phyloP scores from a whole-genome alignment of 2,113 vertebrate species.

The Solenodon paradoxus region DNA sequence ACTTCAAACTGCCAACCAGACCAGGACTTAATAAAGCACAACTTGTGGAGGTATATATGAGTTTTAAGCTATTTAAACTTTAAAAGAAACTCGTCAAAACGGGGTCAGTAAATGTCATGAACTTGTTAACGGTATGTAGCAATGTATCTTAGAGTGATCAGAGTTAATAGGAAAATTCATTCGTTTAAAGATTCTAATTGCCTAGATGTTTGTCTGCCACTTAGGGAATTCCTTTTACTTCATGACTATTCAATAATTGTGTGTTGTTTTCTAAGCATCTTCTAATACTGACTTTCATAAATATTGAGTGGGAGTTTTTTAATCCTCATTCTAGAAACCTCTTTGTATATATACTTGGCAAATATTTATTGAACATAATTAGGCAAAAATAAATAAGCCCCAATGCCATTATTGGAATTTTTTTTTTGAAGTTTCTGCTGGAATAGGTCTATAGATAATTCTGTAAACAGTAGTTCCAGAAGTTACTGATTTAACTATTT shows the following conservation, averaged over 20 bases:
- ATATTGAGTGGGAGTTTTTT: neutral
- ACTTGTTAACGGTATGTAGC: neutral
- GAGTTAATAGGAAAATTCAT: slow-evolving; percentile 21
- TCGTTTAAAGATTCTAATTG: slow-evolving; percentile 24
- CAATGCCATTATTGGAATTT: neutral
- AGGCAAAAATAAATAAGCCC: slow-evolving; percentile 19
- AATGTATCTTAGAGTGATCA: neutral
- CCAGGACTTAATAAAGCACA: slow-evolving; percentile 91
- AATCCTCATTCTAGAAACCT: slow-evolving; percentile 5
- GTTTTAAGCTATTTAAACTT: slow-evolving; percentile 62
- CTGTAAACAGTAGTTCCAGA: neutral
- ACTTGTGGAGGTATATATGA: slow-evolving; percentile 87
- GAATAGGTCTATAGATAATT: neutral
- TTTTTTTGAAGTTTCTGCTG: slow-evolving; percentile 24
- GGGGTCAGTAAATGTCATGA: slow-evolving; percentile 3
- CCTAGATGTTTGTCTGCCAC: neutral
- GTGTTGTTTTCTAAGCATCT: neutral
- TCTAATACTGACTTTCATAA: slow-evolving; percentile 11
- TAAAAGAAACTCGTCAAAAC: neutral
- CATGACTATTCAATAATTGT: neutral
- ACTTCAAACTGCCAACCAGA: slow-evolving; percentile 90
- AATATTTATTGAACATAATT: slow-evolving; percentile 37
- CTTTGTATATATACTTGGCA: neutral
- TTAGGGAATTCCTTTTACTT: slow-evolving; percentile 4
- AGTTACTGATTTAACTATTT: neutral